A percentile compares a stretch with the other conserved stretches of the same genome.
Evolutionary conservation across 2,888 invertebrate genomes (phyloP).

Genomic region (Aspidapion aeneum): DNA sequence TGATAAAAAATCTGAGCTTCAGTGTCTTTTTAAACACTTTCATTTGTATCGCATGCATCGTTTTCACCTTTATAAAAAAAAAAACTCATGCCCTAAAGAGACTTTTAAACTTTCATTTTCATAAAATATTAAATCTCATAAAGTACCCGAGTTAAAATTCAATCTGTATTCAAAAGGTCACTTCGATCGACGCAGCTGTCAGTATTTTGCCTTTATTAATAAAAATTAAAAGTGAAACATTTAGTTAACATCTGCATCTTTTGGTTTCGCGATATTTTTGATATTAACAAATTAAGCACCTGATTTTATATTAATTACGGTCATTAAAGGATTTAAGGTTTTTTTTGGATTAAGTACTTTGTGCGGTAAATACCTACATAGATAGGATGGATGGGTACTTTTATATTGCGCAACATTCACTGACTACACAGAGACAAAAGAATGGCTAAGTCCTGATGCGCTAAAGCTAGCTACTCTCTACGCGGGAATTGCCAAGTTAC

Average conservation of each 20-base stretch:
- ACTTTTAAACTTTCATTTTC: neutral
- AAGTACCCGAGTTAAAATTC: too few species aligned
- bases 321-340: neutral
- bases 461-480: too few species aligned
- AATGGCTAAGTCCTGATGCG: too few species aligned
- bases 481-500: too few species aligned
- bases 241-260: neutral
- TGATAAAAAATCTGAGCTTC: too few species aligned
- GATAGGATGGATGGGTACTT: too few species aligned
- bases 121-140: neutral
- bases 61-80: neutral
- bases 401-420: neutral
- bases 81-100: too few species aligned
- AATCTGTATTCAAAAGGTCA: too few species aligned
- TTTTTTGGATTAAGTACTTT: neutral
- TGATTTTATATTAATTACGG: neutral
- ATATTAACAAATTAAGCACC: neutral
- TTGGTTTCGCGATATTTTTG: neutral
- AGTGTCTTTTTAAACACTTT: too few species aligned
- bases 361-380: neutral
- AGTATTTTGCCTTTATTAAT: neutral
- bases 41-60: too few species aligned
- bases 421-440: too few species aligned
- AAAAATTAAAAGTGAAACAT: neutral
- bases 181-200: neutral